Conservation (phyloP, 2,797 vertebrate species). For the Esox masquinongy region DNA sequence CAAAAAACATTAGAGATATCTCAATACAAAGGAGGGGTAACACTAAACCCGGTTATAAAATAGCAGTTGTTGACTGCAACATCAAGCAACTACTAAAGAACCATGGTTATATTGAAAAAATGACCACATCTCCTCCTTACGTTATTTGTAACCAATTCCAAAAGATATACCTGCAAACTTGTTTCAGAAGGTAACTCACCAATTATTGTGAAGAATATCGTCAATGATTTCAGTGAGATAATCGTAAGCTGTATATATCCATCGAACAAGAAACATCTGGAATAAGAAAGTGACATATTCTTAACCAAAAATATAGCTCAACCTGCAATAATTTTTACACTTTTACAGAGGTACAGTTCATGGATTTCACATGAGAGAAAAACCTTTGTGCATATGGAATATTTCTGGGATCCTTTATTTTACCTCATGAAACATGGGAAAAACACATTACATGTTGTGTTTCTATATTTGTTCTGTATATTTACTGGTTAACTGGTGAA, state of each 20-base stretch:
- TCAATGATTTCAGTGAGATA: conserved; percentile 87
- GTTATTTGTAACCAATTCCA: neutral
- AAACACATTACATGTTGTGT: no score
- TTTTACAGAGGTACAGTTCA: no score
- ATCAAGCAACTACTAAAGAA: neutral
- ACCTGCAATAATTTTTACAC: neutral
- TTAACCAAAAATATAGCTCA: neutral
- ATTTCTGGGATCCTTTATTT: no score
- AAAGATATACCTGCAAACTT: neutral
- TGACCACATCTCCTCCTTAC: neutral
- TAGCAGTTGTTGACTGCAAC: neutral
- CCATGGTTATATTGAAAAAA: neutral
- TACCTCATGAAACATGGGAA: no score
- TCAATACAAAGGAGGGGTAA: neutral
- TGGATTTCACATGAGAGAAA: no score
- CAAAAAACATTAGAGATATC: conserved; percentile 13
- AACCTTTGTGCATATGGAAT: no score
- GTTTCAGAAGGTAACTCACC: conserved; percentile 68
- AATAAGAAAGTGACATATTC: neutral
- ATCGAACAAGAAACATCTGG: conserved; percentile 90
- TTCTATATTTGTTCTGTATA: no score
- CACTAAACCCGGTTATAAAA: no score
- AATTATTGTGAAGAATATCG: conserved; percentile 91
- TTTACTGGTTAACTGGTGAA: no score
- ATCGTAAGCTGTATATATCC: conserved; percentile 83